Evolutionary conservation across 1,140 invertebrate genomes (phyloP).

Genomic region (Euwallacea fornicatus): DNA sequence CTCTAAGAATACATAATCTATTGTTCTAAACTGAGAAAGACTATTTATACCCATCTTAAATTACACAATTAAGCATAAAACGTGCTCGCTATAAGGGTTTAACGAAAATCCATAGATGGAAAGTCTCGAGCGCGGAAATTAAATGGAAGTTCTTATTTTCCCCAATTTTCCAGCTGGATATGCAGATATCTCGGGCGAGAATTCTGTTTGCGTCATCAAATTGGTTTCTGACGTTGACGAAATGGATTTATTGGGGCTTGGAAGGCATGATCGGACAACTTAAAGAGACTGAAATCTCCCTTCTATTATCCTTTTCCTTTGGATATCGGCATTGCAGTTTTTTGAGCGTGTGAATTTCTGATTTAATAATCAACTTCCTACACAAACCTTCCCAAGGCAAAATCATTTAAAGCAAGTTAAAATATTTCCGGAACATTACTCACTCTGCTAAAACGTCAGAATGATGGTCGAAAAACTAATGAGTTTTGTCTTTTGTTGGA

Average conservation of each 20-base stretch:
- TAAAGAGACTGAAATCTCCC: no score
- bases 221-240: slow-evolving; percentile 4
- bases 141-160: slow-evolving; percentile 16
- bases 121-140: slow-evolving; percentile 5
- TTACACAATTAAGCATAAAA: slow-evolving; percentile 12
- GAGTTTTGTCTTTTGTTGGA: slow-evolving; percentile 13
- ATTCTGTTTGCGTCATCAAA: slow-evolving; percentile 1
- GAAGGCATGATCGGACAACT: no score
- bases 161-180: slow-evolving; percentile 12
- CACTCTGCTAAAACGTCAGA: neutral
- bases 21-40: neutral
- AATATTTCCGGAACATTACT: slow-evolving; percentile 9
- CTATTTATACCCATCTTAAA: slow-evolving; percentile 6
- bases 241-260: neutral
- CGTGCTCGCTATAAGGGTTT: slow-evolving; percentile 1
- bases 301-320: no score
- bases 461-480: slow-evolving; percentile 9
- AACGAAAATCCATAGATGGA: slow-evolving; percentile 10
- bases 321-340: no score
- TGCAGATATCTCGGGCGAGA: slow-evolving; percentile 9
- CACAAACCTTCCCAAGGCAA: neutral
- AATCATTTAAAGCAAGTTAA: neutral
- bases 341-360: no score
- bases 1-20: neutral
- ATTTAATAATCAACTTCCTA: no score